Evolutionary conservation across 2,888 invertebrate genomes (phyloP), one percentile per base, ranked within the genome.

Genomic region (Smittia aterrima): DNA sequence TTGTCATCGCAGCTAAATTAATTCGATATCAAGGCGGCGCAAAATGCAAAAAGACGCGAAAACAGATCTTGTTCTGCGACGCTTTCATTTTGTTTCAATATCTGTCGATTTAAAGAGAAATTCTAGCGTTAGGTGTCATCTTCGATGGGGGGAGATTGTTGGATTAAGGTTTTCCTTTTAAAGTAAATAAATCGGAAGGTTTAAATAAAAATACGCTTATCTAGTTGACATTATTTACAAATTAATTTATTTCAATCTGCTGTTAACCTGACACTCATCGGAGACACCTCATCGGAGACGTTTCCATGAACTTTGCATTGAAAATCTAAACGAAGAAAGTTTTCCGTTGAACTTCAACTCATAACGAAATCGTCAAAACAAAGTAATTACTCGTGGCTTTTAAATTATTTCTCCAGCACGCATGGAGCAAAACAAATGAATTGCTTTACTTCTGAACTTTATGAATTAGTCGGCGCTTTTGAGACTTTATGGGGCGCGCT

Each of bases 401-500:
- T 20, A 20, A 58, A 58, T 58, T 58, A 9, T 58, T 7, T 58
- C 6, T 7, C n/a, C 3, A 32, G 32, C 32, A 32, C 32, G 32
- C 32, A 32, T 32, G 32, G 9, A 32, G 32, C 3, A 9, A 32
- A 32, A 32, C 32, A 32, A n/a, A n/a, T n/a, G n/a, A n/a, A n/a
- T n/a, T n/a, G n/a, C 32, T 32, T 9, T 32, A 9, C 32, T 32
- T 32, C 32, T 32, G 32, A 9, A 32, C 32, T 6, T 32, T 32
- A 9, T 32, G 9, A 32, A 6, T 6, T 32, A 4, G 53, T 47
- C 53, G 53, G 53, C 53, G 18, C 9, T 3, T 32, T 22, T 18
- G 58, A 58, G 18, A 58, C 18, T 58, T 58, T 58, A 58, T 58
- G 58, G 20, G 9, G 16, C 58, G n/a, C 18, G n/a, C n/a, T n/a